phyloP scores from a whole-genome alignment of 2,113 vertebrate genomes.

The Perognathus longimembris region DNA sequence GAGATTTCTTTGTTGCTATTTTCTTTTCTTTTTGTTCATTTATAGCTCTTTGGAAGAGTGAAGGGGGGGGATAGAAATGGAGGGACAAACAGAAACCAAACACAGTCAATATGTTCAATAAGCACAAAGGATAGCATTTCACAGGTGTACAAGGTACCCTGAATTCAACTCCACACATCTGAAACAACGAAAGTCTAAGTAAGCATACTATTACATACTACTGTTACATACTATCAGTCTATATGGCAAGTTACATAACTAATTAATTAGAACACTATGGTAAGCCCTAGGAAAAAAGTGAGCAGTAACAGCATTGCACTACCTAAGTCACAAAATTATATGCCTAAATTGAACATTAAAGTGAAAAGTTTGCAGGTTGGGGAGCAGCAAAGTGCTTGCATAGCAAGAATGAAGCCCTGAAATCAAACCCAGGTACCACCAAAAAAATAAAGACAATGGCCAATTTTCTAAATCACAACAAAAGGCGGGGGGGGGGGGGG shows the following conservation, averaged over 20 bases:
- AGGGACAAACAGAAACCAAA: too few relatives aligned
- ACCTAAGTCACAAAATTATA: background rate
- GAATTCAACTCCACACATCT: background rate
- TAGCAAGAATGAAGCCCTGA: too few relatives aligned
- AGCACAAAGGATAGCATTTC: background rate
- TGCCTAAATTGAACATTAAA: background rate
- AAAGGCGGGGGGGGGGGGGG: background rate
- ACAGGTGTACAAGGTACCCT: background rate
- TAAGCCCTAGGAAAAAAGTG: background rate
- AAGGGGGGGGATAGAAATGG: too few relatives aligned
- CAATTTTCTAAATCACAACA: background rate
- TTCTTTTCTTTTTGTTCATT: too few relatives aligned
- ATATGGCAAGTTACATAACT: background rate
- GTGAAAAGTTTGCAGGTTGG: background rate
- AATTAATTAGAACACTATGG: background rate
- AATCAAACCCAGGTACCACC: too few relatives aligned
- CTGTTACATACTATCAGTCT: background rate
- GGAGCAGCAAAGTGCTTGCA: too few relatives aligned
- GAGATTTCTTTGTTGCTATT: too few relatives aligned
- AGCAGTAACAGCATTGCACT: background rate
- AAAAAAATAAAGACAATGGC: too few relatives aligned
- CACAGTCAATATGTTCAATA: background rate
- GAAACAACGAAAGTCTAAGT: background rate
- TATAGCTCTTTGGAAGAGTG: too few relatives aligned
- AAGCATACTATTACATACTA: background rate